Percentiles rank a stretch among this genome's conserved stretches.
Conservation (phyloP, 2,797 vertebrate species). For the Sebastolobus altivelis region DNA sequence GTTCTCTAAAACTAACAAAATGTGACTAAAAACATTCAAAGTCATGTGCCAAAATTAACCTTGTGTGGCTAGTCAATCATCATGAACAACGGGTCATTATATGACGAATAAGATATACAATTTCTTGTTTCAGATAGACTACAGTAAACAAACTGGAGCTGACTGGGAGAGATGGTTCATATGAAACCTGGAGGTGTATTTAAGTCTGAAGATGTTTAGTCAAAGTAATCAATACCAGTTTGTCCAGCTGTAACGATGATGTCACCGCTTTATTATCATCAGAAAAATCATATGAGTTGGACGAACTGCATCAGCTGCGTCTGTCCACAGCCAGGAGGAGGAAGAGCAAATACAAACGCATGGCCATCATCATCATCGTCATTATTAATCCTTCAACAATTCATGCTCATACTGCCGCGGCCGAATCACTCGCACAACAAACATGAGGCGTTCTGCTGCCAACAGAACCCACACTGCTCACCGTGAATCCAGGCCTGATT, state of each 20-base stretch:
- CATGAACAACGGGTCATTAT: constrained; percentile 51
- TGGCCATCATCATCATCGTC: constrained; percentile 17
- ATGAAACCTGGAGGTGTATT: background rate
- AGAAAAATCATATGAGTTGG: background rate
- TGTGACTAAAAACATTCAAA: background rate
- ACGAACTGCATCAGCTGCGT: constrained; percentile 1
- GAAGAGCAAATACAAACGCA: background rate
- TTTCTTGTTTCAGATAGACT: background rate
- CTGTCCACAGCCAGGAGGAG: background rate
- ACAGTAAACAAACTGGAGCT: constrained; percentile 6
- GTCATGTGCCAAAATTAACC: background rate
- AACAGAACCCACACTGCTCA: constrained; percentile 8
- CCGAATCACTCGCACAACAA: constrained; percentile 29
- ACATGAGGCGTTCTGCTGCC: constrained; percentile 18
- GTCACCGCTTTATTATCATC: constrained; percentile 1
- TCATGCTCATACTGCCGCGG: constrained; percentile 5
- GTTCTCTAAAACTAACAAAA: background rate
- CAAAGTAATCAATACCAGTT: background rate
- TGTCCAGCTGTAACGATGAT: constrained; percentile 15
- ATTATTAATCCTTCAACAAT: constrained; percentile 42
- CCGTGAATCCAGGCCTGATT: constrained; percentile 38
- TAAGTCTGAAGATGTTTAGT: background rate
- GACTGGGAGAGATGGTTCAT: background rate
- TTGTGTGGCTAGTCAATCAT: background rate
- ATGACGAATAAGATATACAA: constrained; percentile 43